phyloP scores from a whole-genome alignment of 2,113 vertebrate genomes.

The Sander vitreus region DNA sequence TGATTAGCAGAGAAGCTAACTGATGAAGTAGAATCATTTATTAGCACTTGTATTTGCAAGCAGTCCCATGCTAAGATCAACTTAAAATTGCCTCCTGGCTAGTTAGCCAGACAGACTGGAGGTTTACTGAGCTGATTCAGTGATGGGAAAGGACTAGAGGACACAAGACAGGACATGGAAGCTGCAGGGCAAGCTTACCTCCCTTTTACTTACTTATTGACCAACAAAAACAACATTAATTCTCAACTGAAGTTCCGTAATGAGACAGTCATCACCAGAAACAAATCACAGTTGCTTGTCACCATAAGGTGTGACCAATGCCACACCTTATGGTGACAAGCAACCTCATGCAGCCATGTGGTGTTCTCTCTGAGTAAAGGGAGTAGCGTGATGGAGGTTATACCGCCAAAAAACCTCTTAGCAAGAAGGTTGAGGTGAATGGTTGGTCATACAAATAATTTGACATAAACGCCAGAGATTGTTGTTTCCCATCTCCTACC shows the following conservation, averaged over 20 bases:
- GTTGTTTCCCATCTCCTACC: neutral
- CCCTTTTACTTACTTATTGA: neutral
- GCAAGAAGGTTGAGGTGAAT: no score
- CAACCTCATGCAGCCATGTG: neutral
- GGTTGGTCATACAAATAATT: no score
- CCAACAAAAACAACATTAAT: neutral
- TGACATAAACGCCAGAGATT: neutral
- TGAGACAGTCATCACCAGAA: neutral
- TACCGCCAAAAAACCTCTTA: no score
- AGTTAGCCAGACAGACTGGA: neutral
- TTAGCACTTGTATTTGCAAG: neutral
- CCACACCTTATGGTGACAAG: neutral
- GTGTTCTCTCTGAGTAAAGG: neutral
- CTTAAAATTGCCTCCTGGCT: neutral
- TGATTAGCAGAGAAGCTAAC: slow-evolving; percentile 18
- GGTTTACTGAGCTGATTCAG: slow-evolving; percentile 6
- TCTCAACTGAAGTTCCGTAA: neutral
- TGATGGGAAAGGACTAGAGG: neutral
- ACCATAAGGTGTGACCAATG: no score
- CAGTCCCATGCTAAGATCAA: neutral
- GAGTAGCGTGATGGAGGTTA: neutral
- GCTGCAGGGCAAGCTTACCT: neutral
- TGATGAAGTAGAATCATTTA: slow-evolving; percentile 6
- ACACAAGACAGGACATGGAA: neutral
- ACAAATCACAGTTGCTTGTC: neutral